Evolutionary conservation across 2,888 invertebrate genomes (phyloP).

Genomic region (Mermis nigrescens): DNA sequence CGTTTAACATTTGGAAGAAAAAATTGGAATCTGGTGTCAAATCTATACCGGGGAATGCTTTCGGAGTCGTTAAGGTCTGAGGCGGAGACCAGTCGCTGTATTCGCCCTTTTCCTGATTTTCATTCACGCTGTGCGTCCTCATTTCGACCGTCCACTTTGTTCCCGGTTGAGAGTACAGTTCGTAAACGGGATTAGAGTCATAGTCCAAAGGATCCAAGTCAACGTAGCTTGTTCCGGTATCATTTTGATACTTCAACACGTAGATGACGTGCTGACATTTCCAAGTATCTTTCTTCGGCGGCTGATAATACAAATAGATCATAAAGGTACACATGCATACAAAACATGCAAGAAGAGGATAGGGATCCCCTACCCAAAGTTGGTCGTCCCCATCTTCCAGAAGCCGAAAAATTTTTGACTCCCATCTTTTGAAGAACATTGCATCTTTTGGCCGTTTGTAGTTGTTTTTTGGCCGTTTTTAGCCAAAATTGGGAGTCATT

Average conservation of each 20-base stretch:
- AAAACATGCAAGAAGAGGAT: no score
- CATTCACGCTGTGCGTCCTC: constrained; percentile 29
- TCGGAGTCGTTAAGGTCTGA: constrained; percentile 17
- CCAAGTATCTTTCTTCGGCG: constrained; percentile 21
- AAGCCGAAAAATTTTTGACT: no score
- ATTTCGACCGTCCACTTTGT: constrained; percentile 30
- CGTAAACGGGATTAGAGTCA: constrained; percentile 18
- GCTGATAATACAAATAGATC: constrained; percentile 1
- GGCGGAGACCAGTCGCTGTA: constrained; percentile 21
- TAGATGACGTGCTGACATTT: constrained; percentile 27
- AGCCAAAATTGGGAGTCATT: no score
- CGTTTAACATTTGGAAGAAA: not conserved
- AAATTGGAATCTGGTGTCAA: not conserved
- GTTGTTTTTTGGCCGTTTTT: no score
- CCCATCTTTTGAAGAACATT: no score
- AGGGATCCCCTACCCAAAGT: no score
- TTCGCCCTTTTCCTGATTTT: constrained; percentile 17
- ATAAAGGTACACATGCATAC: no score
- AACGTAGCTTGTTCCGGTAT: constrained; percentile 18
- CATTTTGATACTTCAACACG: constrained; percentile 26
- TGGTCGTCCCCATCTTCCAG: no score
- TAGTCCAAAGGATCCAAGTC: constrained; percentile 17
- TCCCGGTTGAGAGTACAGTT: constrained; percentile 22
- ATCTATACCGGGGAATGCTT: constrained; percentile 4
- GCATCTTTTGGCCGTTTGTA: no score